A percentile compares a stretch with the other conserved stretches of the same genome.
Evolutionary conservation across 2,888 invertebrate genomes (phyloP).

Genomic region (Mesorhabditis spiculigera): DNA sequence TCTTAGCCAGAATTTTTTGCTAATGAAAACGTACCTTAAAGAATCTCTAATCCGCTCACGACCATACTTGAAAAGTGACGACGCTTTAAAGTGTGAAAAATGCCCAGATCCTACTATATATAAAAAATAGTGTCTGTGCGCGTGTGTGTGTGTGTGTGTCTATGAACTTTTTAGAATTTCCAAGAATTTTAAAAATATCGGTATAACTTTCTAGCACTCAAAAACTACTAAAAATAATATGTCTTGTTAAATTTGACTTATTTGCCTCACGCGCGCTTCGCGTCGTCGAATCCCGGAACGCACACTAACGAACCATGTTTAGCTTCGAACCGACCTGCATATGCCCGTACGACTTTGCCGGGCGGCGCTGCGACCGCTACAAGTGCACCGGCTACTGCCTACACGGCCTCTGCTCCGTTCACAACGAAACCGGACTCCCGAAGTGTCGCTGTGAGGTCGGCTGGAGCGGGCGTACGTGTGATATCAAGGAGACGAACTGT

Average conservation of each 20-base stretch:
- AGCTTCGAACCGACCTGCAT: slow-evolving; percentile 6
- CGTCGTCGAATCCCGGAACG: not conserved
- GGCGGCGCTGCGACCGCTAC: slow-evolving; percentile 66
- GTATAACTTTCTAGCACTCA: no score
- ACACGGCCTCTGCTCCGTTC: slow-evolving; percentile 62
- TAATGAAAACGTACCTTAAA: no score
- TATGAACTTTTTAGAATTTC: no score
- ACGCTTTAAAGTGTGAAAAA: no score
- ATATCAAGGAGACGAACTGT: slow-evolving; percentile 67
- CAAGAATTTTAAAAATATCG: no score
- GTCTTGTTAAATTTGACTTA: not conserved
- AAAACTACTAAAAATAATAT: no score
- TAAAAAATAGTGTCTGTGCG: no score
- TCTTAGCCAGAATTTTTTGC: no score
- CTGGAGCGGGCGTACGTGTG: slow-evolving; percentile 71
- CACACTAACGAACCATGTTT: not conserved
- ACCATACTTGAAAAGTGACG: no score
- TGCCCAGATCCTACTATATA: no score
- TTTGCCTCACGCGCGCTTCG: not conserved
- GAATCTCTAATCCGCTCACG: no score
- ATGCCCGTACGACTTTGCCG: slow-evolving; percentile 70
- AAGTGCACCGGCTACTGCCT: slow-evolving; percentile 66
- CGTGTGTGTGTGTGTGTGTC: no score
- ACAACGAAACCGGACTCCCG: slow-evolving; percentile 24
- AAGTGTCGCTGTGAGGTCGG: slow-evolving; percentile 65